These are phyloP conservation scores for Tretioscincus oriximinensis DNA, from an alignment of 2,113 vertebrate species.

Conservation along the genomic window DNA sequence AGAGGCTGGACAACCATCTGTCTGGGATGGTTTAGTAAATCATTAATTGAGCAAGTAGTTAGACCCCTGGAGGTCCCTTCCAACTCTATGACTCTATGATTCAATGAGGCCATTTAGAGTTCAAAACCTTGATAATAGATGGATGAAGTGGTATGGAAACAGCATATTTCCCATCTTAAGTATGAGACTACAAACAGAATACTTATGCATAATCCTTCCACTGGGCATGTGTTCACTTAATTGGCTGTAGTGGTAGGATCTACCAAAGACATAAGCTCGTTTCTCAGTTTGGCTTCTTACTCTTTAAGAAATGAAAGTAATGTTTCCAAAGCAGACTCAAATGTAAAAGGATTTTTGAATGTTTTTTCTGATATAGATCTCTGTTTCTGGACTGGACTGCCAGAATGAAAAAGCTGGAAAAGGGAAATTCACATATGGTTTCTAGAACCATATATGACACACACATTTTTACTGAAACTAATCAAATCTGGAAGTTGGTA, in stretches of 20 bases:
- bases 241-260: not conserved
- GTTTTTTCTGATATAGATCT: constrained; percentile 22
- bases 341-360: not conserved
- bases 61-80: no score
- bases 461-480: not conserved
- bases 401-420: constrained; percentile 12
- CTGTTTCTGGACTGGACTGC: constrained; percentile 33
- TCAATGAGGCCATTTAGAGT: no score
- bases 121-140: no score
- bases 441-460: not conserved
- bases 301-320: not conserved
- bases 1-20: no score
- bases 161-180: no score
- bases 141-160: no score
- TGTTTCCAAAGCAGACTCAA: not conserved
- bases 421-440: not conserved
- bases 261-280: not conserved
- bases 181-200: no score
- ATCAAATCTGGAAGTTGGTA: not conserved
- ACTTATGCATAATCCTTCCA: not conserved
- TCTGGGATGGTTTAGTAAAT: no score
- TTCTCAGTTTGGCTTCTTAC: not conserved
- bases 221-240: not conserved
- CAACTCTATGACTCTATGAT: no score
- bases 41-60: no score